These are phyloP conservation scores for Champsocephalus esox DNA, from an alignment of 2,797 vertebrate species.

Conservation along the genomic window DNA sequence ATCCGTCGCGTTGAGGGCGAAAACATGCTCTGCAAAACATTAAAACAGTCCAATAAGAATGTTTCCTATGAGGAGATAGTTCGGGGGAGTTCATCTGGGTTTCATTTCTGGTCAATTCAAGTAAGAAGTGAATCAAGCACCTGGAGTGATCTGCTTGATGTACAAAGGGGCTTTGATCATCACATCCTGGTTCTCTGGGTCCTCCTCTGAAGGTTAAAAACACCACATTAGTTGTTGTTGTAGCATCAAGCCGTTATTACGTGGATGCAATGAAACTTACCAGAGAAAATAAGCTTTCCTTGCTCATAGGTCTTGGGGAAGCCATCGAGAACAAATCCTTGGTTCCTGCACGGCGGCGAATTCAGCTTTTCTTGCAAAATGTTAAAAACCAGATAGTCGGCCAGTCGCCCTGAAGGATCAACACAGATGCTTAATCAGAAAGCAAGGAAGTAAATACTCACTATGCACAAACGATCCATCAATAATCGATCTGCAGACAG, in stretches of 20 bases:
- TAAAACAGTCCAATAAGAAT: not conserved
- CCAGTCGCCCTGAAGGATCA: constrained; percentile 81
- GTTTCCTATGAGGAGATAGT: not conserved
- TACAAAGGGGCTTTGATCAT: constrained; percentile 71
- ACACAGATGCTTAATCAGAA: not conserved
- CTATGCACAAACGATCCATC: not conserved
- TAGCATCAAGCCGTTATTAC: not conserved
- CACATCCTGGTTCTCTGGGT: constrained; percentile 73
- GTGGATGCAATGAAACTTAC: constrained; percentile 68
- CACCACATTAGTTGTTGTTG: not conserved
- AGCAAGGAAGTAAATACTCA: constrained; percentile 1
- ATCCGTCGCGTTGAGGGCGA: constrained; percentile 89
- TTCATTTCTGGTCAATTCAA: not conserved
- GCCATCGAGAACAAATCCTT: constrained; percentile 94
- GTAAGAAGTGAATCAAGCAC: constrained; percentile 72
- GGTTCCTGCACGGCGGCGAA: constrained; percentile 92
- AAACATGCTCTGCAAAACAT: constrained; percentile 85
- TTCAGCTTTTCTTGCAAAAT: constrained; percentile 89
- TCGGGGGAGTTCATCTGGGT: not conserved
- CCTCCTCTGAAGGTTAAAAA: constrained; percentile 76
- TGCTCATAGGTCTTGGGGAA: constrained; percentile 90
- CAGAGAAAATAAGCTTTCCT: constrained; percentile 87
- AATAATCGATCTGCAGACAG: not conserved
- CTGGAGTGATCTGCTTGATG: constrained; percentile 89
- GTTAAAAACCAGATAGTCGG: constrained; percentile 81